These are phyloP conservation scores for Hydractinia echinata DNA, from an alignment of 30 jellyfish, hydroid and myxozoan genomes.

Conservation along the genomic window DNA sequence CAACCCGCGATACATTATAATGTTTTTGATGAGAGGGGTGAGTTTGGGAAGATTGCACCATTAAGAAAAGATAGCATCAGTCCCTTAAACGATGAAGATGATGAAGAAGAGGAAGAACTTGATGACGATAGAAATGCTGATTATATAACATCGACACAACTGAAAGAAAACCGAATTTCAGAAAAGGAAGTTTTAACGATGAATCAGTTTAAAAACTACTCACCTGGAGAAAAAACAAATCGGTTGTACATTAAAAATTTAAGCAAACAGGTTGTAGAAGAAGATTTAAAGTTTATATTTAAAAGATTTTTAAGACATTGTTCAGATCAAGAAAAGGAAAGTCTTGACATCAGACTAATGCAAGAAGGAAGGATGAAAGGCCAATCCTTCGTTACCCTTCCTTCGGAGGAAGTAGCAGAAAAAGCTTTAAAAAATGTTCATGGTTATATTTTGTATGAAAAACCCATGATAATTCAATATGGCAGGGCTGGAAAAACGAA, in stretches of 20 bases:
- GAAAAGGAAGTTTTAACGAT: slow-evolving; percentile 29
- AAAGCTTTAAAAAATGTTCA: slow-evolving; percentile 57
- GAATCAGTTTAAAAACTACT: slow-evolving; percentile 74
- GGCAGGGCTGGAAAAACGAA: slow-evolving; percentile 9
- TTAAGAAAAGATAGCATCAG: background rate
- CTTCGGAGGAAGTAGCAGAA: slow-evolving; percentile 47
- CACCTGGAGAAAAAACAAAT: slow-evolving; percentile 54
- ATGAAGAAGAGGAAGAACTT: slow-evolving; percentile 61
- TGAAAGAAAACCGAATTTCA: slow-evolving; percentile 43
- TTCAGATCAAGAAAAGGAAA: slow-evolving; percentile 38
- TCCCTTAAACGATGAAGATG: slow-evolving; percentile 4
- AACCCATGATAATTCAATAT: slow-evolving; percentile 65
- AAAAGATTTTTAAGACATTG: slow-evolving; percentile 50
- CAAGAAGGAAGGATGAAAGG: slow-evolving; percentile 97
- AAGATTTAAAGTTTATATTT: slow-evolving; percentile 46
- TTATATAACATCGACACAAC: slow-evolving; percentile 43
- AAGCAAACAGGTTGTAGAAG: slow-evolving; percentile 53
- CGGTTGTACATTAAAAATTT: slow-evolving; percentile 74
- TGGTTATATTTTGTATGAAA: slow-evolving; percentile 75
- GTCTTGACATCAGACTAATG: slow-evolving; percentile 76
- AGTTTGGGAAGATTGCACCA: slow-evolving; percentile 34
- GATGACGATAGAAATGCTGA: slow-evolving; percentile 41
- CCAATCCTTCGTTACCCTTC: slow-evolving; percentile 85
- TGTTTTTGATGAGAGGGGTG: slow-evolving; percentile 41
- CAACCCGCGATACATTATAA: slow-evolving; percentile 23